These are phyloP conservation scores for Siniperca obscura DNA, from an alignment of 2,797 vertebrate genomes.

Conservation along the genomic window DNA sequence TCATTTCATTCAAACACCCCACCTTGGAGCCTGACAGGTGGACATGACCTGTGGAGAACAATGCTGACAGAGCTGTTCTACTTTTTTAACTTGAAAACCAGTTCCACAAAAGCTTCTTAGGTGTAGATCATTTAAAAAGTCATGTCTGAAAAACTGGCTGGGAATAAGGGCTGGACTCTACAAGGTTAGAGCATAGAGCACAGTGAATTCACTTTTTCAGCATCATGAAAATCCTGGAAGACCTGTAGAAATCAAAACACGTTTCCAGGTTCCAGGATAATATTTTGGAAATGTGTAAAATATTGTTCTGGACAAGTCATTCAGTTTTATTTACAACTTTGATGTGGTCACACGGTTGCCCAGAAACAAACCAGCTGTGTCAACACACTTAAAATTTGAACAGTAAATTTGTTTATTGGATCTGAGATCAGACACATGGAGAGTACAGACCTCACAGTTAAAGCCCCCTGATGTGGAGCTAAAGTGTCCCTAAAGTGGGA, in stretches of 20 bases:
- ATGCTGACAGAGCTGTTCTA: conserved; percentile 9
- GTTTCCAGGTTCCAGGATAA: neutral
- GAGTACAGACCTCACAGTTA: neutral
- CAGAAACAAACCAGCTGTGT: neutral
- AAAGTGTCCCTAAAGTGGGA: neutral
- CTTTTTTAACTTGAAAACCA: conserved; percentile 8
- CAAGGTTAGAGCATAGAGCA: neutral
- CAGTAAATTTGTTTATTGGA: neutral
- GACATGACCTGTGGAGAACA: conserved; percentile 1
- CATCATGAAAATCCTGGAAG: neutral
- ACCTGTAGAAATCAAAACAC: neutral
- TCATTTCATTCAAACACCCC: neutral
- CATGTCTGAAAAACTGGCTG: neutral
- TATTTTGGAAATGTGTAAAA: neutral
- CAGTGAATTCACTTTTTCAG: neutral
- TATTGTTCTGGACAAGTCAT: neutral
- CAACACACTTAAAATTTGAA: neutral
- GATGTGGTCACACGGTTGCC: neutral
- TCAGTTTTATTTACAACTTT: neutral
- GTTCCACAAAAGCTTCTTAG: conserved; percentile 2
- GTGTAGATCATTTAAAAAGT: neutral
- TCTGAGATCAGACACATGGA: neutral
- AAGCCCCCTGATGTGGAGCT: conserved; percentile 1
- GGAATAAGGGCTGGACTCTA: neutral
- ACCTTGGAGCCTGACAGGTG: neutral